Percentiles rank a stretch among this genome's conserved stretches.
Conservation (phyloP, 2,888 invertebrate genomes). For the Teleogryllus oceanicus region DNA sequence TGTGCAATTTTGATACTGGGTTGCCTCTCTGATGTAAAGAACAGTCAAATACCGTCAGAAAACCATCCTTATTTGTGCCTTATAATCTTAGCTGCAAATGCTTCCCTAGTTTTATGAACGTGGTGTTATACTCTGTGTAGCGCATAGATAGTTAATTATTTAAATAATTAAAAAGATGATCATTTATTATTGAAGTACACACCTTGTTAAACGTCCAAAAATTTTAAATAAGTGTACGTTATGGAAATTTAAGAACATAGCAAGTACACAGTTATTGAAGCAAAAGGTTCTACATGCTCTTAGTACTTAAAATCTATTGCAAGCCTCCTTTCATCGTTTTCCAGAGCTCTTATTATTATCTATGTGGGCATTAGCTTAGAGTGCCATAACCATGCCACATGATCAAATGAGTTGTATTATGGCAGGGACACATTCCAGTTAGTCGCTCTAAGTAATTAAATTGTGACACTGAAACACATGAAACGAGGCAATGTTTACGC, state of each 20-base stretch:
- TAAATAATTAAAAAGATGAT: constrained; percentile 30
- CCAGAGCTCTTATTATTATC: constrained; percentile 33
- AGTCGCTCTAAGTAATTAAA: constrained; percentile 29
- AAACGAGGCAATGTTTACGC: constrained; percentile 29
- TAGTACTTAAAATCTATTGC: constrained; percentile 33
- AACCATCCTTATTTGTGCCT: constrained; percentile 40
- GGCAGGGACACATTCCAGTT: constrained; percentile 38
- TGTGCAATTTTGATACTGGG: constrained; percentile 29
- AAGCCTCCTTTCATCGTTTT: constrained; percentile 26
- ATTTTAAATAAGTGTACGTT: constrained; percentile 34
- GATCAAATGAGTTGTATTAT: constrained; percentile 31
- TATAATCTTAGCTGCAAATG: constrained; percentile 39
- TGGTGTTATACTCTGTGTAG: constrained; percentile 37
- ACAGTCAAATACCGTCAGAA: constrained; percentile 33
- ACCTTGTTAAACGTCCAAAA: constrained; percentile 35
- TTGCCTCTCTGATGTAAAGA: constrained; percentile 33
- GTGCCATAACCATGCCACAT: constrained; percentile 32
- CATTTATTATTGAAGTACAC: constrained; percentile 28
- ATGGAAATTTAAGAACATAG: constrained; percentile 29
- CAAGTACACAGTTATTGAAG: constrained; percentile 33
- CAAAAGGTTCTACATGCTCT: constrained; percentile 29
- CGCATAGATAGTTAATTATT: constrained; percentile 33
- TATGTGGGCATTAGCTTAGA: constrained; percentile 34
- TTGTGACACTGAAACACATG: constrained; percentile 26
- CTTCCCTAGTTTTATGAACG: constrained; percentile 38